Base-by-base conservation (phyloP, 2,888 invertebrate species). In the Nomada ruficornis region DNA sequence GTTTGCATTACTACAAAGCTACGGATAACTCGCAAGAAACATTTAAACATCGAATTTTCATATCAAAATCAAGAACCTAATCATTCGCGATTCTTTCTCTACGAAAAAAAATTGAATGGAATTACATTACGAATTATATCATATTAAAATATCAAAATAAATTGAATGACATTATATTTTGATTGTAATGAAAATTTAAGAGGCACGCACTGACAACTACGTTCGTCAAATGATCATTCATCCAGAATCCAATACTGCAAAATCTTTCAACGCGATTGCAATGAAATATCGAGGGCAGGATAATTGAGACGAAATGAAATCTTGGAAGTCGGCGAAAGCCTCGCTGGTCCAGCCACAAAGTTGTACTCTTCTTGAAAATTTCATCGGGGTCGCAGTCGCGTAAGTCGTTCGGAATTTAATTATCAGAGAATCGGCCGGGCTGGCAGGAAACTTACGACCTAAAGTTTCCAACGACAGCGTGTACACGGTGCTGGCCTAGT, bases 401-500 rank as follows among this genome's bases (percentile, higher is more conserved):
- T 75, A 63, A 75, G 75, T 71, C 71, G 71, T 20, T 9, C 29
- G 59, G 42, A 80, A 82, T 80, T 75, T 63, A 75, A 82, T 82
- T 82, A 82, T 82, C 71, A 72, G 71, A 62, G 18, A 50, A 26
- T 23, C 57, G 57, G 50, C 47, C 64, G 29, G n/a, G 4, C 44
- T 18, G n/a, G 59, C 26, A 65, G 29, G 54, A 47, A 77, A 76
- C 62, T 71, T 71, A 50, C 71, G 47, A 18, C 52, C 23, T n/a
- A 36, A 72, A 80, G 77, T 77, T 54, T 20, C 57, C 15, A 3
- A n/a, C 59, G 54, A 60, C 59, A n/a, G 4, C 13, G 68, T 29
- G 36, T 42, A 44, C 62, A 42, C 26, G 36, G 18, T 18, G 29
- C 42, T 70, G 75, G 80, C 64, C 77, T 52, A 77, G 62, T 85